Base-by-base conservation (phyloP, 2,888 invertebrate species). In the Andrena minutula region DNA sequence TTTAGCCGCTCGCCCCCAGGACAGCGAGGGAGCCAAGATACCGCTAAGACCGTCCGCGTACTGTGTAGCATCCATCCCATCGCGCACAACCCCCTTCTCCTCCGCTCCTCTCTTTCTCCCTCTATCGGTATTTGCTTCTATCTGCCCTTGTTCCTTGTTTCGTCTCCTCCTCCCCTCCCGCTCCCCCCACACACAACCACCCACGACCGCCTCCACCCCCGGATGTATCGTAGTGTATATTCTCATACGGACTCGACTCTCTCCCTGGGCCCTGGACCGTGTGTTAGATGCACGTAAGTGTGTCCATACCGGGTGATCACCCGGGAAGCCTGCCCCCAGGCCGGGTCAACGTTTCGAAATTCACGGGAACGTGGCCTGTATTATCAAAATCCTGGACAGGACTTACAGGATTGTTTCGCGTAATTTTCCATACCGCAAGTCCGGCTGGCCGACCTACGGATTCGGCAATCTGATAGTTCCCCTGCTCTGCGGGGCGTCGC, bases 1-100 rank as follows among this genome's bases (percentile, higher is more conserved):
- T 94, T 94, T 94, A 94, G 93, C 93, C 91, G 91, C 89, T 90
- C 90, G 87, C 90, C 89, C 89, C 83, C 89, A 86, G 90, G 89
- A 91, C 90, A 89, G 90, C 89, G 88, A 90, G 90, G 90, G 91
- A 91, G 90, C 92, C 92, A 93, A 93, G 93, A 93, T 93, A 93
- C 92, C 92, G 92, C 92, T 92, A 93, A 93, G 93, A 93, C 92
- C 92, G 91, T 92, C 92, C 92, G 93, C 91, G 90, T 89, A 88
- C 90, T 87, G 83, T 90, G 87, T 89, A 90, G 89, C 92, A 92
- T 92, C 91, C 91, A 89, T 91, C 90, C 93, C 90, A 89, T 90
- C 89, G 89, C 90, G 89, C 88, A 86, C 84, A 89, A 89, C 89
- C 89, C 87, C 86, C 83, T 87, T 86, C 88, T 83, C 41, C 41